Base-by-base conservation (phyloP, 2,888 invertebrate species). In the Apodemia zela region DNA sequence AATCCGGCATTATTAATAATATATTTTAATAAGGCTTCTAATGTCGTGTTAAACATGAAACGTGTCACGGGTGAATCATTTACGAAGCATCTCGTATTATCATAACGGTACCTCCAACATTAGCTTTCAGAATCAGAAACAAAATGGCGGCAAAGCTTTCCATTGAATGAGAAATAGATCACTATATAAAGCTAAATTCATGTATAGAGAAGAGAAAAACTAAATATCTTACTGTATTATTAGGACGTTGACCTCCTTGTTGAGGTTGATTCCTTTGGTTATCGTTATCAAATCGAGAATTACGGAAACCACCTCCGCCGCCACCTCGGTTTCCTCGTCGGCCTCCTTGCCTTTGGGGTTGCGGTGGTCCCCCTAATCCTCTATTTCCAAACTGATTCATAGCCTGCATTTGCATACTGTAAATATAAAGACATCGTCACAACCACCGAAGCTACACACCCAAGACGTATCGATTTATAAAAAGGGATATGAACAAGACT, bases 341-440 rank as follows among this genome's bases (percentile, higher is more conserved):
- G 49, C 81, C 80, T 61, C 86, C 86, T 68, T 85, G 89, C 59
- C 91, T 81, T 71, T 91, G 91, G 0, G 91, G 91, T 67, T 91
- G 91, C 7, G 91, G 91, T 33, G 88, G 87, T 6, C 91, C 91
- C 29, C 91, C 91, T 73, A 85, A 90, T n/a, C 91, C 91, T 75
- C 91, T 78, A 71, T 87, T 82, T n/a, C 85, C 86, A 67, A 79
- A 90, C 71, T 87, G 81, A 81, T 89, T 87, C 89, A 89, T 89
- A 63, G 81, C 84, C 73, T 89, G 85, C 83, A 85, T 85, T 81
- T 88, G 84, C 85, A 87, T 84, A 70, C 70, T 72, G 65, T 38
- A 73, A 59, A 33, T 15, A 8, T 25, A 59, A 61, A 49, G 13
- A 35, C 3, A 35, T 38, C 21, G 42, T 13, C 54, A 18, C 42